phyloP scores from a whole-genome alignment of 1,140 invertebrate species.

The Conus ventricosus region DNA sequence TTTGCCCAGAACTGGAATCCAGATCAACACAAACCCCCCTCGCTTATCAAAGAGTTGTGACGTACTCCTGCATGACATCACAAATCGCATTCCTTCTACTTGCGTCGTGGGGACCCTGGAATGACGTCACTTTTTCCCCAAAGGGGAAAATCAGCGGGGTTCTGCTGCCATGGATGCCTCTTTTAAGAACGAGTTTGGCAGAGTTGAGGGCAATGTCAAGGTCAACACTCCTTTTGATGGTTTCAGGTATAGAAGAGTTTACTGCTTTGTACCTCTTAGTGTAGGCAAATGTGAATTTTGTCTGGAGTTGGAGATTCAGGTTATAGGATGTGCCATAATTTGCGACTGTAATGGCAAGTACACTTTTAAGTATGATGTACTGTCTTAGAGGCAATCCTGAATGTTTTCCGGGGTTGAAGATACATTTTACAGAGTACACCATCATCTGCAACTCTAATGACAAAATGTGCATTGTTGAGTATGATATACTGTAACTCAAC shows the following conservation, averaged over 20 bases:
- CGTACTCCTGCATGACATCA: background rate
- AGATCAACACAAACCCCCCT: background rate
- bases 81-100: background rate
- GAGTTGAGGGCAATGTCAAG: constrained; percentile 18
- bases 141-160: background rate
- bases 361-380: too few species aligned
- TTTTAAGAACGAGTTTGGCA: constrained; percentile 27
- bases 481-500: too few species aligned
- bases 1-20: background rate
- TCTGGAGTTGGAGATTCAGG: too few species aligned
- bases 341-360: too few species aligned
- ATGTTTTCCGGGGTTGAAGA: too few species aligned
- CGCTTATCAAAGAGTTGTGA: background rate
- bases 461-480: too few species aligned
- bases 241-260: background rate
- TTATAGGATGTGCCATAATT: too few species aligned
- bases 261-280: too few species aligned
- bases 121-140: constrained; percentile 1
- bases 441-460: too few species aligned
- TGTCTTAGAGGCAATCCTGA: too few species aligned
- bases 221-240: constrained; percentile 24
- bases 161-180: background rate
- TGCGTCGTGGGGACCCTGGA: constrained; percentile 11
- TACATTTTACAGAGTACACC: too few species aligned
- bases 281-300: too few species aligned